Evolutionary conservation across 2,797 vertebrate genomes (phyloP), one percentile per base, ranked within the genome.

Genomic region (Fistularia commersonii): DNA sequence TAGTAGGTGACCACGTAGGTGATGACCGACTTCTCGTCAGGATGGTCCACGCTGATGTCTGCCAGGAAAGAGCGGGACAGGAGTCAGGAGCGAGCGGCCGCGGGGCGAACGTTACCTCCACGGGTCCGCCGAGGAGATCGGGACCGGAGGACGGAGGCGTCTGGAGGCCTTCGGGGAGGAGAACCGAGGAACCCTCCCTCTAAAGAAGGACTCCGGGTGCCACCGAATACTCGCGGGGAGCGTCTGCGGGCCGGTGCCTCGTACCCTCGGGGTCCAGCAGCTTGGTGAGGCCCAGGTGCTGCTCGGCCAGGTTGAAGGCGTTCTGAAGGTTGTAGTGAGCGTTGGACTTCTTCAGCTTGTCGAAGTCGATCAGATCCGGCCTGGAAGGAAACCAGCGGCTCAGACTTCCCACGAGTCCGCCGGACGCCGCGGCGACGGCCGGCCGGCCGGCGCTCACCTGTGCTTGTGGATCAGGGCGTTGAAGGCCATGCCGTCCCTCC

Each of bases 1-100:
- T 98, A 98, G 45, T 98, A 98, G 0, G 96, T 98, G 50, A 98
- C 96, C 55, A 98, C 96, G 0, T 98, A 98, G 41, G 96, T 98
- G 89, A 98, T 98, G 72, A 98, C 93, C n/a, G 96, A 98, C 76
- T 98, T 98, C 86, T 98, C 96, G 60, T 98, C 96, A 0, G 96
- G 96, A 42, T 98, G 96, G 79, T 98, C 96, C 64, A 98, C 95
- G 6, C 95, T 98, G 91, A 98, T 94, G 84, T 98, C 96, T 98
- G 61, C 37, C 8, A 5, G 41, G 12, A 8, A 13, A 6, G 13
- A 41, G 1, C 6, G 4, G 23, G 23, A 23, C 23, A 23, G 23
- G 23, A 23, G 23, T 23, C 23, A 23, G 23, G 4, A 4, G 23
- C 6, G 11, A 11, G 1, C n/a, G 13, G 5, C 15, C n/a, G 13